phyloP scores from a whole-genome alignment of 2,797 vertebrate genomes.

The Phataginus tetradactyla region DNA sequence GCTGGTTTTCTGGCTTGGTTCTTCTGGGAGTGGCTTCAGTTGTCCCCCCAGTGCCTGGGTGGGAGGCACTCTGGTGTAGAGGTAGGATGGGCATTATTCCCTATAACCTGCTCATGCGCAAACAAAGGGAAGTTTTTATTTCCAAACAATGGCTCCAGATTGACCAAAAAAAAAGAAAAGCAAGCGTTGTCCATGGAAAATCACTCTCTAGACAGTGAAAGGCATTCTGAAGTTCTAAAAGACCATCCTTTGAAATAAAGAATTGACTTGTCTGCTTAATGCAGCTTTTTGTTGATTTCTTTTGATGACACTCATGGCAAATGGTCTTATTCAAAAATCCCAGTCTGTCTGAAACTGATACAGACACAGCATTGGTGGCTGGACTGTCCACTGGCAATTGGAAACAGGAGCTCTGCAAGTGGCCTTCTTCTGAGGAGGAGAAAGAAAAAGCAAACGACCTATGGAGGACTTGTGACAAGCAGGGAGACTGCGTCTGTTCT shows the following conservation, averaged over 20 bases:
- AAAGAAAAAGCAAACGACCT: neutral
- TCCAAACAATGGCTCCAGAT: neutral
- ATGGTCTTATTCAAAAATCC: neutral
- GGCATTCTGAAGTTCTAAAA: neutral
- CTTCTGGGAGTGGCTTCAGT: fast-evolving
- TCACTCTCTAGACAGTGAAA: neutral
- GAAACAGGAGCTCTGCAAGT: neutral
- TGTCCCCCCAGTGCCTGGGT: too few relatives aligned
- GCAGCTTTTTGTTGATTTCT: neutral
- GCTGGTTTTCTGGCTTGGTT: neutral
- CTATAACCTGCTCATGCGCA: fast-evolving
- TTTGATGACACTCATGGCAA: neutral
- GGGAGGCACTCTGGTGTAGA: neutral
- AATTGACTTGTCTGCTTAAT: neutral
- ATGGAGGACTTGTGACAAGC: neutral
- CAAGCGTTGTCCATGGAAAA: neutral
- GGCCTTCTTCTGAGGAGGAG: neutral
- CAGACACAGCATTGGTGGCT: neutral
- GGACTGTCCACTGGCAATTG: neutral
- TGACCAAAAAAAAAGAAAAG: neutral
- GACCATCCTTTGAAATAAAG: neutral
- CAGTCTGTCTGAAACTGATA: neutral
- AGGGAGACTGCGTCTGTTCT: neutral
- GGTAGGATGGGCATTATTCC: fast-evolving
- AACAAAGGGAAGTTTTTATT: neutral